Conservation (phyloP, 64 coral and sea anemone genomes). For the Anthopleura sola region DNA sequence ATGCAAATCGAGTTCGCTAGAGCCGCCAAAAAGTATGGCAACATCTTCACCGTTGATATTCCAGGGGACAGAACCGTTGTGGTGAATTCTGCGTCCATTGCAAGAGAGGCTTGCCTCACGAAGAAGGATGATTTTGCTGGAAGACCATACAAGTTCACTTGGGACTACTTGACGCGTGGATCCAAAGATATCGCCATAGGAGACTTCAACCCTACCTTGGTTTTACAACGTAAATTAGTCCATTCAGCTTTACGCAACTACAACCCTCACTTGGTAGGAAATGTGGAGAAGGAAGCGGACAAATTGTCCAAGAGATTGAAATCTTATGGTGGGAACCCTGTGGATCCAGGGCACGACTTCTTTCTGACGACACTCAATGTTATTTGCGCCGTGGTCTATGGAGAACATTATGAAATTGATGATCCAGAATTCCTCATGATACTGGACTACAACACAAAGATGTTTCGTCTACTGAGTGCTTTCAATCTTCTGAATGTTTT, state of each 20-base stretch:
- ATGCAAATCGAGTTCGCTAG: conserved; percentile 48
- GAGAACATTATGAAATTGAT: conserved; percentile 31
- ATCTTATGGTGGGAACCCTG: conserved; percentile 16
- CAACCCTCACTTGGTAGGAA: conserved; percentile 17
- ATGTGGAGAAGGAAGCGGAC: conserved; percentile 29
- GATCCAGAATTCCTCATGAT: conserved; percentile 52
- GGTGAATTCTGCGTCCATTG: conserved; percentile 37
- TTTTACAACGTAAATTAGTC: conserved; percentile 52
- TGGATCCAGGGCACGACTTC: conserved; percentile 50
- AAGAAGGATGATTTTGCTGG: conserved; percentile 45
- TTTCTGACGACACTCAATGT: conserved; percentile 40
- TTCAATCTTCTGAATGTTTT: conserved; percentile 26
- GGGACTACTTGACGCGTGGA: conserved; percentile 33
- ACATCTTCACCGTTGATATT: conserved; percentile 33
- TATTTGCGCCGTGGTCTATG: conserved; percentile 54
- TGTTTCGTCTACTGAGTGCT: background rate
- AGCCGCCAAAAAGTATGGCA: conserved; percentile 46
- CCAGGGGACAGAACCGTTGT: conserved; percentile 35
- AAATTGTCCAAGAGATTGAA: conserved; percentile 21
- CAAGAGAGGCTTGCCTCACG: conserved; percentile 43
- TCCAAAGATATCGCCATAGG: conserved; percentile 35
- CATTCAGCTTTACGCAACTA: conserved; percentile 68
- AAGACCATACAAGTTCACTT: conserved; percentile 34
- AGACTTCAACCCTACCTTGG: conserved; percentile 45
- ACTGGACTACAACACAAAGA: background rate